Percentiles rank a stretch among this genome's conserved stretches.
These are phyloP conservation scores for Campoletis raptor DNA, from an alignment of 2,888 invertebrate species.

Conservation along the genomic window DNA sequence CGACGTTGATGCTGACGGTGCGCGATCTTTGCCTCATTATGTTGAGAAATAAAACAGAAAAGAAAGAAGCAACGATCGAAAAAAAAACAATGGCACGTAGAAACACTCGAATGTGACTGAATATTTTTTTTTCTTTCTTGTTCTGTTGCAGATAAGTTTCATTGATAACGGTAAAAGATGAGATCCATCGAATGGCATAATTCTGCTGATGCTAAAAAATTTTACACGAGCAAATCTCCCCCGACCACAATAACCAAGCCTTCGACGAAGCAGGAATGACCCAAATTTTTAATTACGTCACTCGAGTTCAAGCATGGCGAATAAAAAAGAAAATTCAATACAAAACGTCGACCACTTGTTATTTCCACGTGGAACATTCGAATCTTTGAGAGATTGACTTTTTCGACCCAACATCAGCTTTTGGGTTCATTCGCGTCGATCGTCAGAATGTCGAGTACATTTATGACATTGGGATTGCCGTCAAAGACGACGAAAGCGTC, in stretches of 20 bases:
- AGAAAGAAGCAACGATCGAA: conserved; percentile 3
- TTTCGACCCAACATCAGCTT: conserved; percentile 2
- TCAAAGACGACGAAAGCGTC: conserved; percentile 41
- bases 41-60: neutral
- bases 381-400: neutral
- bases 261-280: neutral
- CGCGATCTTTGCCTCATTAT: conserved; percentile 27
- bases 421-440: conserved; percentile 9
- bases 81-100: conserved; percentile 16
- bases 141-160: conserved; percentile 47
- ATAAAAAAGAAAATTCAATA: neutral
- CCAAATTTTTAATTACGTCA: neutral
- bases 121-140: conserved; percentile 7
- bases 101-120: neutral
- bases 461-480: conserved; percentile 20
- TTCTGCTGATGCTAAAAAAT: conserved; percentile 9
- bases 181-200: conserved; percentile 6
- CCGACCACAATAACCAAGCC: neutral
- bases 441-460: conserved; percentile 57
- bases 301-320: neutral
- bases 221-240: neutral
- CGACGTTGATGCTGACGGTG: conserved; percentile 20
- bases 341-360: neutral
- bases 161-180: conserved; percentile 3
- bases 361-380: neutral